phyloP scores from a whole-genome alignment of 2,113 vertebrate species.

The Colaptes auratus region DNA sequence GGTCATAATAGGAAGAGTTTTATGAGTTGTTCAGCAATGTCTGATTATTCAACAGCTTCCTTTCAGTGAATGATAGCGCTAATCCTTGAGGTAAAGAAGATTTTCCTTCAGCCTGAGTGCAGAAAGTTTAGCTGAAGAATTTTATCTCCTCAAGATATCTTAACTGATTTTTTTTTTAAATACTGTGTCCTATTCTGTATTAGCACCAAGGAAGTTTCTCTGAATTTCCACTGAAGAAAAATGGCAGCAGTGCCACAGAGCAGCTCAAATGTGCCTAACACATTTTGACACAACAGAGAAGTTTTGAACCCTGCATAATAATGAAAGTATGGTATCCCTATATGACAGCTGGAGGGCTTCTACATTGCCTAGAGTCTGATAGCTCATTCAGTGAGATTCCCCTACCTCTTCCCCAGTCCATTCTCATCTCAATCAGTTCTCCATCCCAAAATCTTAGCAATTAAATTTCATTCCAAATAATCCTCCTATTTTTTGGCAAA shows the following conservation, averaged over 20 bases:
- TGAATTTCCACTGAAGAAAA: neutral
- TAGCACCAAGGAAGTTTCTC: neutral
- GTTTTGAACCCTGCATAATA: neutral
- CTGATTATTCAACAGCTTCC: neutral
- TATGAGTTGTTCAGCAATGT: neutral
- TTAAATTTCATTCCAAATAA: neutral
- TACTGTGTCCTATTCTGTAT: neutral
- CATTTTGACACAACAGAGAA: neutral
- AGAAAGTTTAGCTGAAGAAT: neutral
- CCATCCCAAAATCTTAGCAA: neutral
- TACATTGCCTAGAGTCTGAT: neutral
- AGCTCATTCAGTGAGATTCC: neutral
- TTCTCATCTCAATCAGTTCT: neutral
- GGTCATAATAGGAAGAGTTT: neutral
- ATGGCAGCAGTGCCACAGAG: neutral
- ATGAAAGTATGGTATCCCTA: neutral
- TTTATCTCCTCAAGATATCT: neutral
- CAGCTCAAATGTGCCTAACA: neutral
- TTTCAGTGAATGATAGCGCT: neutral
- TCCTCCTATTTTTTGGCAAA: neutral
- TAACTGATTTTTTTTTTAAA: neutral
- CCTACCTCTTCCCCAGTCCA: neutral
- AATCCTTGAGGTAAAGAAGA: slow-evolving; percentile 1
- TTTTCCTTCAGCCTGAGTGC: neutral
- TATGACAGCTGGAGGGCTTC: too few relatives aligned